Evolutionary conservation across 2,113 vertebrate genomes (phyloP), one percentile per base, ranked within the genome.

Genomic region (Tylochromis polylepis): DNA sequence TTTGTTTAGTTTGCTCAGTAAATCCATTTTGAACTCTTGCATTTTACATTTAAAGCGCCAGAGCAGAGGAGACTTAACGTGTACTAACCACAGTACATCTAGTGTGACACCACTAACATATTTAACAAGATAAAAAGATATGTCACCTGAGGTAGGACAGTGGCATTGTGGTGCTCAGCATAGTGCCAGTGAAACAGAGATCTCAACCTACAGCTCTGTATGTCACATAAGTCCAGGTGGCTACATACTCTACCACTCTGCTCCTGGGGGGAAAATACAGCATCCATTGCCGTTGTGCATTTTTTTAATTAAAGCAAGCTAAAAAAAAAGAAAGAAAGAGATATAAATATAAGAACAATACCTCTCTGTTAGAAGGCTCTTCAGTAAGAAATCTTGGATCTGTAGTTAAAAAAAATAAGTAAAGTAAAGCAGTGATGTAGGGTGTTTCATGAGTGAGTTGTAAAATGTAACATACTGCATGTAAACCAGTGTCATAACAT

Each of bases 121-220:
- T 49, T 75, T 79, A 79, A 55, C 29, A 36, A 10, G 29, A 53
- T 38, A 56, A 36, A 51, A 36, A 11, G 43, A 7, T 11, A 15
- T 18, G 4, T 88, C 59, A 99, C 98, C 98, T 99, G 98, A 75
- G 91, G 94, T 85, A 99, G 96, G 51, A 98, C 55, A 14, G 90
- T 38, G 0, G 97, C 92, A 15, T 93, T 93, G 92, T 97, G 97
- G 90, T 97, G 96, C 88, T 99, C 98, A 9, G 95, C 82, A 11
- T 97, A 97, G 92, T 82, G 96, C 97, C 97, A 98, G 86, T 98
- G 96, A 82, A 81, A 95, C 56, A 99, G 94, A 72, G 93, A 96
- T 90, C 97, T 97, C 72, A 85, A 94, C 89, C 97, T 96, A 1
- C 86, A 95, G n/a, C 92, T 95, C 93, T 96, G 97, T 79, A 98